A percentile compares a stretch with the other conserved stretches of the same genome.
These are phyloP conservation scores for Callopanchax toddi DNA, from an alignment of 2,113 vertebrate species.

Conservation along the genomic window DNA sequence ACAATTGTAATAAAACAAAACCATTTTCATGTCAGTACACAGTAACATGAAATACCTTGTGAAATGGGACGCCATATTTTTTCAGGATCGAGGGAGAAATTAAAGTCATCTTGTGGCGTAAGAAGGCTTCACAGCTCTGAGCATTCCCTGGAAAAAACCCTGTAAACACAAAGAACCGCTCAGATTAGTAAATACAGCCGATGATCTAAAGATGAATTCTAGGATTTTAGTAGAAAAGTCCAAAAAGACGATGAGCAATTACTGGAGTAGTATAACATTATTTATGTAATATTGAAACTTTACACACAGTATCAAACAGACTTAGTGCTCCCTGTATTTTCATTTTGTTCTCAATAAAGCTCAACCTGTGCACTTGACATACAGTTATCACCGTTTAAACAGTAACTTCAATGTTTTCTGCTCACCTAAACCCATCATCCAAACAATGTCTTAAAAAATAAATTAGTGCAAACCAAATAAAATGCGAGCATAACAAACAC, in stretches of 20 bases:
- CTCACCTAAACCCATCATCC: too few relatives aligned
- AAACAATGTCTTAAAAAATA: too few relatives aligned
- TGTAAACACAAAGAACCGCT: constrained; percentile 52
- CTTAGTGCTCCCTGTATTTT: neutral
- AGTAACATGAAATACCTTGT: constrained; percentile 83
- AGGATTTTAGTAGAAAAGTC: neutral
- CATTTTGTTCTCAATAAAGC: too few relatives aligned
- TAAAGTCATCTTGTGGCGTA: constrained; percentile 98
- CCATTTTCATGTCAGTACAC: neutral
- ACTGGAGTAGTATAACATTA: too few relatives aligned
- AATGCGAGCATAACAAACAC: neutral
- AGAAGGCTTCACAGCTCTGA: constrained; percentile 95
- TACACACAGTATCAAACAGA: neutral
- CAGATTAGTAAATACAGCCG: neutral
- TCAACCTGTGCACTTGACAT: too few relatives aligned
- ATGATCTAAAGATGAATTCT: neutral
- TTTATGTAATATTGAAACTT: too few relatives aligned
- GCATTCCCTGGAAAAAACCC: constrained; percentile 99
- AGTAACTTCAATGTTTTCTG: too few relatives aligned
- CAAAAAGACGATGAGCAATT: too few relatives aligned
- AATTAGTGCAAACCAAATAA: neutral
- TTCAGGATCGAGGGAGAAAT: constrained; percentile 96
- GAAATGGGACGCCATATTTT: constrained; percentile 95
- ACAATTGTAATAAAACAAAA: neutral
- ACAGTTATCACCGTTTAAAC: too few relatives aligned